Conservation (phyloP, 2,113 vertebrate genomes). For the Syrmaticus mikado region DNA sequence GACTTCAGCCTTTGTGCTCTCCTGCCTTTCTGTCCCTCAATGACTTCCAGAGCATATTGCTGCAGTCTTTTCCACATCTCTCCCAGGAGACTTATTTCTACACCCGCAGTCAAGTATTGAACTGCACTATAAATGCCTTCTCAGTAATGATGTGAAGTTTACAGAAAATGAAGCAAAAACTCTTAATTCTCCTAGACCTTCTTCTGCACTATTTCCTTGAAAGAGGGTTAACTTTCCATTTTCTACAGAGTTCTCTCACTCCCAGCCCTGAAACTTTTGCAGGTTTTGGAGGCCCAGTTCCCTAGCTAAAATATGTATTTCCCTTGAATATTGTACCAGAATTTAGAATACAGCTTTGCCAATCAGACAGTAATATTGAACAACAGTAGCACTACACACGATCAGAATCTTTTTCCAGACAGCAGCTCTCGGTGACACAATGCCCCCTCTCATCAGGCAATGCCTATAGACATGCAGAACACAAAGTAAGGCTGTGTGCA, state of each 20-base stretch:
- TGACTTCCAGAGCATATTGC: background rate
- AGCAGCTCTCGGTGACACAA: conserved; percentile 67
- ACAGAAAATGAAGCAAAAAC: background rate
- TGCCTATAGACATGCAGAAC: conserved; percentile 41
- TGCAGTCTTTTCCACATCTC: background rate
- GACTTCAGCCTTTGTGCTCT: background rate
- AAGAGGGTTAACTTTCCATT: background rate
- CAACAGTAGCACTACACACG: conserved; percentile 52
- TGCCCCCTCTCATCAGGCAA: conserved; percentile 61
- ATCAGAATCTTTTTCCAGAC: conserved; percentile 56
- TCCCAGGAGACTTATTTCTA: background rate
- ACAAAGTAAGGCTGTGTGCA: conserved; percentile 74
- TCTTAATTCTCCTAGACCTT: background rate
- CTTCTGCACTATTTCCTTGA: background rate
- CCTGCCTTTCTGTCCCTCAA: background rate
- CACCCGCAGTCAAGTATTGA: background rate
- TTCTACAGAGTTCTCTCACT: background rate
- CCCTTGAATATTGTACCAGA: background rate
- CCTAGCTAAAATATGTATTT: background rate
- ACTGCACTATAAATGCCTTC: background rate
- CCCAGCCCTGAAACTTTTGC: background rate
- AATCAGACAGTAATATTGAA: background rate
- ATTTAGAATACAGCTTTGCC: background rate
- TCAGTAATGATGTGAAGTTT: background rate
- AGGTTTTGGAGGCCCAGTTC: background rate